Conservation (phyloP, 2,797 vertebrate species). For the Sebastes hubbsi region DNA sequence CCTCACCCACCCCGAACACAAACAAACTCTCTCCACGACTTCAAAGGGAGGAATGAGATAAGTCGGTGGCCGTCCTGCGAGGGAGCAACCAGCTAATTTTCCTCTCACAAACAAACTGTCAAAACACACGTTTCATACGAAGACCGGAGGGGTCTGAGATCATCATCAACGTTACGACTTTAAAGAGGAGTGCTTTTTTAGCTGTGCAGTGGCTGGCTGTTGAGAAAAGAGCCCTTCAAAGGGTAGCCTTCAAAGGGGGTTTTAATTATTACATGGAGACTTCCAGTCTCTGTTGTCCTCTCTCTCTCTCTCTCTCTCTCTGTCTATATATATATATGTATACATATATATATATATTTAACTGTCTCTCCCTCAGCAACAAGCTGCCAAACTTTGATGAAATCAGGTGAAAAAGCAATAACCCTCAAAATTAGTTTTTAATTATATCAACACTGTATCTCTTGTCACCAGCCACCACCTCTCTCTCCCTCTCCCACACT, state of each 20-base stretch:
- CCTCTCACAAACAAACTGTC: constrained; percentile 60
- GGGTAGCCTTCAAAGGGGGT: constrained; percentile 60
- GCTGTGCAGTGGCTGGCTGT: constrained; percentile 7
- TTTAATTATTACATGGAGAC: constrained; percentile 65
- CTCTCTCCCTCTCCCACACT: neutral
- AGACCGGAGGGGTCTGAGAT: constrained; percentile 50
- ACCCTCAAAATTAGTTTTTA: constrained; percentile 40
- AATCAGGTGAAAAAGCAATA: constrained; percentile 56
- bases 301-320: neutral
- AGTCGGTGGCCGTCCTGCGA: constrained; percentile 36
- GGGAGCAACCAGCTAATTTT: constrained; percentile 49
- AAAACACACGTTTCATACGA: constrained; percentile 32
- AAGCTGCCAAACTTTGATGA: constrained; percentile 44
- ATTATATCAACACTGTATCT: constrained; percentile 43
- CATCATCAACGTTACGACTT: constrained; percentile 29
- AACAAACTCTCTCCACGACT: constrained; percentile 38
- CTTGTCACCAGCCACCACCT: constrained; percentile 26
- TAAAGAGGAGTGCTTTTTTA: constrained; percentile 43
- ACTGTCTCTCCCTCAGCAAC: constrained; percentile 10
- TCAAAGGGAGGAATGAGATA: constrained; percentile 57
- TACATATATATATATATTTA: neutral
- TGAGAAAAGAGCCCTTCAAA: constrained; percentile 57
- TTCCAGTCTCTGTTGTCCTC: constrained; percentile 44
- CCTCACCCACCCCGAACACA: neutral
- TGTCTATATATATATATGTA: neutral